Conservation (phyloP, 1,140 invertebrate genomes). For the Eupristina koningsbergeri region DNA sequence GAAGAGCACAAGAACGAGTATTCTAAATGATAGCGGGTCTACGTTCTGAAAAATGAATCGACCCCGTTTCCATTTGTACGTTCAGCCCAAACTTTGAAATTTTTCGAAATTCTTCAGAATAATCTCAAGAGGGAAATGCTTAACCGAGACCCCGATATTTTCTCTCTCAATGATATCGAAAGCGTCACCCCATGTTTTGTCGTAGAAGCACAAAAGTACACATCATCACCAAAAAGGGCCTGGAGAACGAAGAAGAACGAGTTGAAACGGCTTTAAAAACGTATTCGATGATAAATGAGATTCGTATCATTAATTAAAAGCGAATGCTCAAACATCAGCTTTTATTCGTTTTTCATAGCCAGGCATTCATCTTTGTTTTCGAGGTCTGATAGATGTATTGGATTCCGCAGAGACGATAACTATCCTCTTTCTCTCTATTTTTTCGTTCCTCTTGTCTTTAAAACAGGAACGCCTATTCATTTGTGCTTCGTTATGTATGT, state of each 20-base stretch:
- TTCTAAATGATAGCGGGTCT: not conserved
- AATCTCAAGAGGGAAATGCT: not conserved
- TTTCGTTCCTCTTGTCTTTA: not conserved
- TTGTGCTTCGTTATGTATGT: conserved; percentile 39
- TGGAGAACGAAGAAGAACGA: conserved; percentile 46
- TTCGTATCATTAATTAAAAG: conserved; percentile 65
- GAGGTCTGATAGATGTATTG: conserved; percentile 17
- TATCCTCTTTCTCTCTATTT: conserved; percentile 3
- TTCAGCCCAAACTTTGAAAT: not conserved
- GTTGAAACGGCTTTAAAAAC: conserved; percentile 35
- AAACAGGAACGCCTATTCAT: not conserved
- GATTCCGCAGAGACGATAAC: conserved; percentile 24
- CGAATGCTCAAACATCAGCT: conserved; percentile 18
- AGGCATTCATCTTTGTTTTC: conserved; percentile 51
- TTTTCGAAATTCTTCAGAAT: not conserved
- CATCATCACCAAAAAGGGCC: not conserved
- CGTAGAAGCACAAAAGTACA: not conserved
- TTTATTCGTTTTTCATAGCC: conserved; percentile 41
- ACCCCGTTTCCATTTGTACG: not conserved
- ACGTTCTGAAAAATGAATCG: not conserved
- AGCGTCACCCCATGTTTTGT: not conserved
- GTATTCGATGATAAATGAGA: conserved; percentile 64
- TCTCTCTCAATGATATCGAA: not conserved
- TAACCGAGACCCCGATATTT: not conserved
- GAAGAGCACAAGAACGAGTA: not conserved